Conservation (phyloP, 2,113 vertebrate genomes). For the Propithecus coquereli region DNA sequence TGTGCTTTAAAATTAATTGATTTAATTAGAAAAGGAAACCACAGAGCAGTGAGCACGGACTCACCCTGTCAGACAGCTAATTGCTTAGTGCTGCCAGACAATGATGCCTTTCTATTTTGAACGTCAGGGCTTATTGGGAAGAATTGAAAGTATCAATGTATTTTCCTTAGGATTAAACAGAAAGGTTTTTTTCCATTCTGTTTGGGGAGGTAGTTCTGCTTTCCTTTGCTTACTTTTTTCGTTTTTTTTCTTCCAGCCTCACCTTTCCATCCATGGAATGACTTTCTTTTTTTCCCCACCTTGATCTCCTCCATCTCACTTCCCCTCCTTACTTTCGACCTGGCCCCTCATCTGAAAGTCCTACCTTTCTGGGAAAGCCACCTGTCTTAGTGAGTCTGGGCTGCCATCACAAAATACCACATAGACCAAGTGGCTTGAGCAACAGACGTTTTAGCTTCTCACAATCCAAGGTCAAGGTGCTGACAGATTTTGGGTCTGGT, state of each 20-base stretch:
- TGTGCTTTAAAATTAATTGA: conserved; percentile 61
- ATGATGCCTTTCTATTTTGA: neutral
- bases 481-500: neutral
- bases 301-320: neutral
- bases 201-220: neutral
- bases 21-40: conserved; percentile 63
- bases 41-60: rapidly evolving
- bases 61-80: neutral
- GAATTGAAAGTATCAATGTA: neutral
- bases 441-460: neutral
- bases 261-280: neutral
- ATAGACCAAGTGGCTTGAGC: neutral
- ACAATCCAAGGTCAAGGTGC: neutral
- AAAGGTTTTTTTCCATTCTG: neutral
- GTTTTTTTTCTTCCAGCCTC: neutral
- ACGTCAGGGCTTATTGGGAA: neutral
- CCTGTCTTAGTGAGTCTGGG: neutral
- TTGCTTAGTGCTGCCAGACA: neutral
- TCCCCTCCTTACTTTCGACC: neutral
- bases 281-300: neutral
- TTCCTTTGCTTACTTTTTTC: neutral
- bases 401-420: neutral
- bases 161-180: neutral
- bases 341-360: neutral
- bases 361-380: neutral